Evolutionary conservation across 2,888 invertebrate species (phyloP).

Genomic region (Pegoplata infirma): DNA sequence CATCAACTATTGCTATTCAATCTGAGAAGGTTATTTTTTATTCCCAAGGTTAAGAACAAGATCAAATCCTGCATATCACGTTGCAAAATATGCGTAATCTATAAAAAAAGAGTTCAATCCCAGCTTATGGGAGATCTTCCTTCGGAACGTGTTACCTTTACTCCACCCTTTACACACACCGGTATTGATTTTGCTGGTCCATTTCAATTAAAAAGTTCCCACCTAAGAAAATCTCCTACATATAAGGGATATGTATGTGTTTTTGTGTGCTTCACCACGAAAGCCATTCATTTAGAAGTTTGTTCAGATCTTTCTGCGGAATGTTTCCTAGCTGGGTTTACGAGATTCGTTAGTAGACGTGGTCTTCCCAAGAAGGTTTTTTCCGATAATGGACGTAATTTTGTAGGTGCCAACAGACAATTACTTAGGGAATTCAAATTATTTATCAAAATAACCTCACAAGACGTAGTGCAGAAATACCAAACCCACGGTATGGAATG

Average conservation of each 20-base stretch:
- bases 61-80: neutral
- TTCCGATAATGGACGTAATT: too few species aligned
- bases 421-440: too few species aligned
- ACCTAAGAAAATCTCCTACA: neutral
- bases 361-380: too few species aligned
- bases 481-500: too few species aligned
- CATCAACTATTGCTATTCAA: neutral
- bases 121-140: neutral
- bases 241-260: constrained; percentile 1
- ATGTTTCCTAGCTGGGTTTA: too few species aligned
- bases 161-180: neutral
- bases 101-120: neutral
- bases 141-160: neutral
- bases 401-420: too few species aligned
- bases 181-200: constrained; percentile 17
- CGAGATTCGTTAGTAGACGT: too few species aligned
- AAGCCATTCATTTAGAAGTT: neutral
- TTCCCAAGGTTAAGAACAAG: neutral
- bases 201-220: neutral
- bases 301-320: neutral
- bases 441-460: too few species aligned
- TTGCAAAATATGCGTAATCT: neutral
- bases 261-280: neutral
- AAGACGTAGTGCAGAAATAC: too few species aligned
- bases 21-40: neutral